Evolutionary conservation across 2,797 vertebrate genomes (phyloP).

Genomic region (Sebastes elongatus): DNA sequence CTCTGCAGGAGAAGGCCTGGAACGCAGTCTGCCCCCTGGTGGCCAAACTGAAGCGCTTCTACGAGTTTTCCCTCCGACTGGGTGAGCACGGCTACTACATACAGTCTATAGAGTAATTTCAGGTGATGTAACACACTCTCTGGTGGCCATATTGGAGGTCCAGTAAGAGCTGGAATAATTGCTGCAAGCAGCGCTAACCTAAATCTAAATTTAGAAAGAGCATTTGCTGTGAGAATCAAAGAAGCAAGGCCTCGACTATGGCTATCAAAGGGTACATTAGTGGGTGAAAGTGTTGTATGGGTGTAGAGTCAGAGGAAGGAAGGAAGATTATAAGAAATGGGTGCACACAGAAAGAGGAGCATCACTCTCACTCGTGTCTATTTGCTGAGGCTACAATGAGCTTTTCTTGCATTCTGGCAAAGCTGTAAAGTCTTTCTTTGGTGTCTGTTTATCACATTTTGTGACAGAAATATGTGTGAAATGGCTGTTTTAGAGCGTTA

Average conservation of each 20-base stretch:
- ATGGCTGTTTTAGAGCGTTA: not conserved
- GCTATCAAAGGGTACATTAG: not conserved
- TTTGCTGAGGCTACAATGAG: not conserved
- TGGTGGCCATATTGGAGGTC: not conserved
- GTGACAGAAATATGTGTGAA: not conserved
- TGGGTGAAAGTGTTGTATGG: not conserved
- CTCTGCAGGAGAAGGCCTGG: slow-evolving; percentile 92
- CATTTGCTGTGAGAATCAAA: not conserved
- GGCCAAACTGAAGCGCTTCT: slow-evolving; percentile 92
- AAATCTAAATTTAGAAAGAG: slow-evolving; percentile 5
- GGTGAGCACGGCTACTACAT: slow-evolving; percentile 74
- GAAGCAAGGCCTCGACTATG: not conserved
- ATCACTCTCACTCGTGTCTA: not conserved
- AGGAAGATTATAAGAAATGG: not conserved
- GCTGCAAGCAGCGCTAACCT: not conserved
- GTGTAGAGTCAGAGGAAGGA: not conserved
- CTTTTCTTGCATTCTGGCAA: not conserved
- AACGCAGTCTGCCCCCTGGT: slow-evolving; percentile 92
- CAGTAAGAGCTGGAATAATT: not conserved
- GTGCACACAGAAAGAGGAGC: not conserved
- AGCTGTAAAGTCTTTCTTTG: not conserved
- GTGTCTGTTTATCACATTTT: not conserved
- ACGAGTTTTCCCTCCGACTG: slow-evolving; percentile 91
- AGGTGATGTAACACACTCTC: slow-evolving; percentile 8
- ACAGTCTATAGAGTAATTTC: not conserved